phyloP scores from a whole-genome alignment of 2,888 invertebrate genomes.

The Bombylius major region DNA sequence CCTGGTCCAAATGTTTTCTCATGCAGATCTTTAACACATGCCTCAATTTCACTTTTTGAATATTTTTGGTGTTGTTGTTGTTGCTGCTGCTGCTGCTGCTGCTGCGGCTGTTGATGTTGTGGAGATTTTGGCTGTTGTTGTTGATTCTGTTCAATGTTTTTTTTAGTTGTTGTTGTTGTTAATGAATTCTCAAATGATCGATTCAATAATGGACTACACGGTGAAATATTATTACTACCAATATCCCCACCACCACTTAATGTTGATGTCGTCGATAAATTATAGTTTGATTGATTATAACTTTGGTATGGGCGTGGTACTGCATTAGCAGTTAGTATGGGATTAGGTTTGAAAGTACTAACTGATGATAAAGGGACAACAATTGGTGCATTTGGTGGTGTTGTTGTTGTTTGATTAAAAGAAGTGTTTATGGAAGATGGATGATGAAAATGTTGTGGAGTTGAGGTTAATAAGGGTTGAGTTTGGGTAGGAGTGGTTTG shows the following conservation, averaged over 20 bases:
- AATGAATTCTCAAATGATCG: constrained; percentile 12
- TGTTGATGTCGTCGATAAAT: neutral
- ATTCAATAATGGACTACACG: constrained; percentile 11
- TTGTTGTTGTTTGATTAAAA: constrained; percentile 16
- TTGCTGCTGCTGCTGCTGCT: constrained; percentile 11
- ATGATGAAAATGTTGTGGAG: constrained; percentile 26
- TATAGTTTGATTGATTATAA: constrained; percentile 16
- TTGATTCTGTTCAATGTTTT: constrained; percentile 12
- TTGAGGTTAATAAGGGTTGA: constrained; percentile 21
- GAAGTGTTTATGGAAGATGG: constrained; percentile 18
- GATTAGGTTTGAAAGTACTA: constrained; percentile 29
- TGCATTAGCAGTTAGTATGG: constrained; percentile 36
- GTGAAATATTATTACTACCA: constrained; percentile 11
- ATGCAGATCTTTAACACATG: constrained; percentile 35
- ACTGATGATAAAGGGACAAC: neutral
- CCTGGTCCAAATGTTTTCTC: constrained; percentile 37
- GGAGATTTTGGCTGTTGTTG: constrained; percentile 17
- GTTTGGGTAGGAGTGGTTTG: constrained; percentile 1
- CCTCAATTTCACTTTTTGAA: constrained; percentile 27
- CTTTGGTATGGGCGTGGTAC: constrained; percentile 36
- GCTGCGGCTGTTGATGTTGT: constrained; percentile 9
- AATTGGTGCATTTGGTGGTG: too few species aligned
- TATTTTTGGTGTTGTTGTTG: constrained; percentile 8
- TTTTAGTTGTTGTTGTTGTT: constrained; percentile 14
- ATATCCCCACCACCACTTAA: neutral